Evolutionary conservation across 2,797 vertebrate species (phyloP).

Genomic region (Streptopelia turtur): DNA sequence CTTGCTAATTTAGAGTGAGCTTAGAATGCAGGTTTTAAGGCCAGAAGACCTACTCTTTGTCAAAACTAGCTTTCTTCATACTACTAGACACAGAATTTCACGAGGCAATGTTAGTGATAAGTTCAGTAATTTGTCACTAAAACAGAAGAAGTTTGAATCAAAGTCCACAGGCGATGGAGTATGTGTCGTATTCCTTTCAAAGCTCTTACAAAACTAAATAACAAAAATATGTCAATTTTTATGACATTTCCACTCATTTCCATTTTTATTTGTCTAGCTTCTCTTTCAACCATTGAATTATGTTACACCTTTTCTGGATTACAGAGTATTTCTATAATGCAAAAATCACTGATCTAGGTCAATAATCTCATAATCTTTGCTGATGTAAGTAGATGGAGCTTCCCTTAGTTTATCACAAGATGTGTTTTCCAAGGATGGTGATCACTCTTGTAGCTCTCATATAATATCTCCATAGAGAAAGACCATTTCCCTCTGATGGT

Average conservation of each 20-base stretch:
- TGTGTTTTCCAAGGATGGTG: not conserved
- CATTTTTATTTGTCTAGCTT: not conserved
- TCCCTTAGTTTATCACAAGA: not conserved
- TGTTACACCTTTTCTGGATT: not conserved
- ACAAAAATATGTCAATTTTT: not conserved
- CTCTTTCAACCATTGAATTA: not conserved
- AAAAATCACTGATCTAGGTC: not conserved
- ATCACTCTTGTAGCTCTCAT: not conserved
- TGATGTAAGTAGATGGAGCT: not conserved
- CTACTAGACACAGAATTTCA: accelerated
- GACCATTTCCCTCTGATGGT: not conserved
- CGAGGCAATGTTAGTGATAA: not conserved
- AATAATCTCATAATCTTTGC: not conserved
- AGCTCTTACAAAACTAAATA: not conserved
- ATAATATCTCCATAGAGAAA: not conserved
- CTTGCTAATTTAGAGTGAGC: not conserved
- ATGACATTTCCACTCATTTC: not conserved
- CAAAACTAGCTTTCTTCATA: not conserved
- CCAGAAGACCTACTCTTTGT: not conserved
- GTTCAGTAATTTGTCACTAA: not conserved
- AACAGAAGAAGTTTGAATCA: not conserved
- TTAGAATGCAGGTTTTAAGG: not conserved
- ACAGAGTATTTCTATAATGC: not conserved
- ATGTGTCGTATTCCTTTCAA: not conserved
- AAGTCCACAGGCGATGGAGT: not conserved